Percentiles rank a stretch among this genome's conserved stretches.
Conservation (phyloP, 2,888 invertebrate species). For the Callyntrura guangdongensis region DNA sequence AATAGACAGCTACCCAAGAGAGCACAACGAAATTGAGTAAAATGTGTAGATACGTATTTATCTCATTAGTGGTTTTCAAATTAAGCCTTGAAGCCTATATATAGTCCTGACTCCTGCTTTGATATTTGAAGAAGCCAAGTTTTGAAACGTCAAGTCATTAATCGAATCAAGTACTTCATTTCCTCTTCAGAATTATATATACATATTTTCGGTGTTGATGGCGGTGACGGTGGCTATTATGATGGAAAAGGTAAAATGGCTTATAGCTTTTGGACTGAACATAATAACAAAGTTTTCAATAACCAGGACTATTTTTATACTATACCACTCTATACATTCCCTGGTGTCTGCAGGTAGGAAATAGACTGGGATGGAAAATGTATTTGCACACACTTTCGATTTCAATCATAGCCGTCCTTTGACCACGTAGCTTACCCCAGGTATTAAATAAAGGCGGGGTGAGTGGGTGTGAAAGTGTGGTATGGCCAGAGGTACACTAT, state of each 20-base stretch:
- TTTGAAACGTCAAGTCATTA: constrained; percentile 3
- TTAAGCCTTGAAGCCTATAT: background rate
- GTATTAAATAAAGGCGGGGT: too few relatives aligned
- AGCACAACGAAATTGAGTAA: too few relatives aligned
- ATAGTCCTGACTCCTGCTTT: background rate
- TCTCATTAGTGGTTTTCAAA: background rate
- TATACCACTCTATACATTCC: background rate
- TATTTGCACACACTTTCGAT: background rate
- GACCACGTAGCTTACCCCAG: background rate
- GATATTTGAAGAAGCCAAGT: constrained; percentile 1
- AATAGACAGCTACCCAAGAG: background rate
- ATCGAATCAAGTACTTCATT: constrained; percentile 22
- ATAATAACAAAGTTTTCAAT: background rate
- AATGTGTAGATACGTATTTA: background rate
- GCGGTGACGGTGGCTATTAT: background rate
- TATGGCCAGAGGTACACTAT: too few relatives aligned
- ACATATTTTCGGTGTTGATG: too few relatives aligned
- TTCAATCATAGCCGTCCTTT: constrained; percentile 26
- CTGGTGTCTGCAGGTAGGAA: background rate
- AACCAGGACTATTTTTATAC: background rate
- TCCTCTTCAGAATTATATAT: background rate
- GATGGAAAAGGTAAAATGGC: too few relatives aligned
- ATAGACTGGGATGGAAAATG: background rate
- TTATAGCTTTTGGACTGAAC: too few relatives aligned
- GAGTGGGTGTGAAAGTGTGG: too few relatives aligned